Evolutionary conservation across 2,888 invertebrate genomes (phyloP), one percentile per base, ranked within the genome.

Genomic region (Lepidonotus clava): DNA sequence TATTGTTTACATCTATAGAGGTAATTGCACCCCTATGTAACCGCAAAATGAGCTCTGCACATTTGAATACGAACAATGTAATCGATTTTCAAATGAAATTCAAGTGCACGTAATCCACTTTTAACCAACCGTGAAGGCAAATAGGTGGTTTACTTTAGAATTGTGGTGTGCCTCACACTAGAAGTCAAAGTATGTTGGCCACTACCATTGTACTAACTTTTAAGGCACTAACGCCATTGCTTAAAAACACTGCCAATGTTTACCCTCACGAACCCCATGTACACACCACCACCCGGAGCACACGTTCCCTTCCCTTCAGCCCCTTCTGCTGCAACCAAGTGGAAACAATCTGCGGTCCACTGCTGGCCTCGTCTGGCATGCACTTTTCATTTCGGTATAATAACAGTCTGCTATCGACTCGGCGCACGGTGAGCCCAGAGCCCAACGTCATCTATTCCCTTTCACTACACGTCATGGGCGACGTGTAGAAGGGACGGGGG

Each of bases 401-500:
- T 61, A 61, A 61, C 61, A 61, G 61, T 24, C 61, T 61, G 24
- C 61, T 24, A 61, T 61, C n/a, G n/a, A n/a, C n/a, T n/a, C n/a
- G n/a, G n/a, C n/a, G n/a, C n/a, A n/a, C n/a, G n/a, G n/a, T n/a
- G 46, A 46, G 8, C 46, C 46, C 8, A 11, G 46, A 18, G 46
- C 46, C 11, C n/a, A 6, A 8, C 61, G 6, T 11, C 61, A 6
- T n/a, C 61, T 28, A 6, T n/a, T 76, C 76, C 76, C 76, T 76
- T 38, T 76, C 76, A 76, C 38, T 76, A 38, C 24, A 14, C 2
- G 76, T 76, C 76, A 76, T 76, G 38, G 14, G 76, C 38, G 76
- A 51, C 21, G 51, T 51, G 24, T 18, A 32, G 11, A 28, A 32
- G 11, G 61, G n/a, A 11, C 5, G 24, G 14, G 56, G 28, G 28